Base-by-base conservation (phyloP, 2,888 invertebrate species). In the Cotesia congregata region DNA sequence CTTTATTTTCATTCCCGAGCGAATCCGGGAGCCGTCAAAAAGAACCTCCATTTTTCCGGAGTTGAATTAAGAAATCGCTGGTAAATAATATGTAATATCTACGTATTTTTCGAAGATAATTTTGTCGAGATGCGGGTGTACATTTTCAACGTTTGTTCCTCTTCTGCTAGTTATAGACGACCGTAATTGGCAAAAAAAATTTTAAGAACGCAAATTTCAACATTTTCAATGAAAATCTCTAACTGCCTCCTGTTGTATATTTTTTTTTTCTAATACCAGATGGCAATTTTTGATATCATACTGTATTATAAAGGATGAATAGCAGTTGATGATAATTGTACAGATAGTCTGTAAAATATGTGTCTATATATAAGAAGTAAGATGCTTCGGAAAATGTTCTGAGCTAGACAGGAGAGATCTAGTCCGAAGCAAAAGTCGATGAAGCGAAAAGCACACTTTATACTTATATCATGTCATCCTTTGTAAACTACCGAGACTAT, bases 351-450 rank as follows among this genome's bases (percentile, higher is more conserved):
- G 9, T 41, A 68, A 30, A 17, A 41, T 41, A n/a, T 68, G 17
- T 72, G 17, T 50, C n/a, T 39, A 39, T 62, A 60, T 50, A 59
- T 67, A 6, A 38, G n/a, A 65, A 39, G 12, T 67, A 40, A 61
- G 60, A 38, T 50, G 9, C 50, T 50, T 50, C 12, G 30, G 39
- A 74, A 74, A 67, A 74, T 67, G 50, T 67, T n/a, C 67, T 9
- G 20, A 9, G 4, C 38, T 67, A 38, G 15, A 12, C 61, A 39
- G 60, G 39, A 75, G 59, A 39, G 30, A 71, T 64, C 15, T 39
- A 41, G 67, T n/a, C 9, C 9, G 60, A 67, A 76, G 40, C 67
- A 41, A 30, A 76, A 67, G 72, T 41, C 76, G 50, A 72, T 76
- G 38, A 15, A 76, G 67, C 40, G 41, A 67, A 76, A 76, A 61